Percentiles rank a stretch among this genome's conserved stretches.
Conservation (phyloP, 2,888 invertebrate genomes). For the Aphodius sticticus region DNA sequence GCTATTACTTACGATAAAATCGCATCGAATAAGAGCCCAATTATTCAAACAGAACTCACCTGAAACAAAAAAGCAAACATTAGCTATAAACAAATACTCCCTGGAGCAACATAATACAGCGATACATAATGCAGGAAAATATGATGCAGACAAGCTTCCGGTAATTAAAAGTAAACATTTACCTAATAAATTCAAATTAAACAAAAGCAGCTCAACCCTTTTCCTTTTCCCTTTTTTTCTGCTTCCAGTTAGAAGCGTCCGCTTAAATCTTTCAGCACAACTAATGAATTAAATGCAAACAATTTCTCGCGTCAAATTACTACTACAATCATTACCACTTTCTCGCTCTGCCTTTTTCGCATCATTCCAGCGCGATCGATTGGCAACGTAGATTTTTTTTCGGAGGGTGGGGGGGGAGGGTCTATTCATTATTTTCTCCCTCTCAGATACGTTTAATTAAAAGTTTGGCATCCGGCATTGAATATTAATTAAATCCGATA, state of each 20-base stretch:
- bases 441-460: neutral
- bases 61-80: neutral
- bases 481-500: neutral
- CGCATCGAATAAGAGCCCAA: no score
- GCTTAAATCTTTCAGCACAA: neutral
- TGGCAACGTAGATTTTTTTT: neutral
- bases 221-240: neutral
- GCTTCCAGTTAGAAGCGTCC: neutral
- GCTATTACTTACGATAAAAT: no score
- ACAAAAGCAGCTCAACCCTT: neutral
- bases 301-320: neutral
- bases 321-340: neutral
- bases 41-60: neutral
- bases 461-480: neutral
- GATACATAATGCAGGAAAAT: neutral
- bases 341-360: neutral
- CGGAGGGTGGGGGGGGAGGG: neutral
- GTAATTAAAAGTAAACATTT: constrained; percentile 4
- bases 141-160: neutral
- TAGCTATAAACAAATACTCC: neutral
- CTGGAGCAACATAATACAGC: neutral
- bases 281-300: constrained; percentile 4
- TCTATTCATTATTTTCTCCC: neutral
- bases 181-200: constrained; percentile 4
- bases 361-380: neutral